A percentile compares a stretch with the other conserved stretches of the same genome.
Conservation (phyloP, 2,888 invertebrate genomes). For the Nemapogon koenigi region DNA sequence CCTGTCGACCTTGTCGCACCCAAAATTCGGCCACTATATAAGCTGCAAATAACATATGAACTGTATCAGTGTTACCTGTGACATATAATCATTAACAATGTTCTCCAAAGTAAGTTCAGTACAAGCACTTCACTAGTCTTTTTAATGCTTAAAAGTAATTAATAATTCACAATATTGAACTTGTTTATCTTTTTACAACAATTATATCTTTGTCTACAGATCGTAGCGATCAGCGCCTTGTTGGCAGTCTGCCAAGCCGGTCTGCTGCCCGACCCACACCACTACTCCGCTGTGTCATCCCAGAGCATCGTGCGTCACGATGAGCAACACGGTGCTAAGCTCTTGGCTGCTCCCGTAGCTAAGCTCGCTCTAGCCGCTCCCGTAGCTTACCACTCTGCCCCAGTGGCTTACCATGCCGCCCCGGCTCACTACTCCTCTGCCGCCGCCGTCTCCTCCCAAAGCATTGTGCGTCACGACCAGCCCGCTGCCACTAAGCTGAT, state of each 20-base stretch:
- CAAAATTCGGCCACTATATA: conserved; percentile 40
- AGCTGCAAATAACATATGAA: conserved; percentile 25
- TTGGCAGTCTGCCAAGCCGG: conserved; percentile 37
- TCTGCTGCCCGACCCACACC: conserved; percentile 31
- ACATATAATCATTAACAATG: conserved; percentile 25
- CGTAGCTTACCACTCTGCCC: conserved; percentile 15
- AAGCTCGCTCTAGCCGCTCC: conserved; percentile 16
- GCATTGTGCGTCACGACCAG: conserved; percentile 23
- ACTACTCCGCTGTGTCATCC: conserved; percentile 38
- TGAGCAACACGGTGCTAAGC: conserved; percentile 25
- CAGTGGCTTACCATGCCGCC: conserved; percentile 14
- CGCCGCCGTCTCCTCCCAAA: conserved; percentile 33
- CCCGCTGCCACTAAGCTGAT: conserved; percentile 20
- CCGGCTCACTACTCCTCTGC: conserved; percentile 30
- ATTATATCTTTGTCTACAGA: conserved; percentile 22
- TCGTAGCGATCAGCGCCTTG: conserved; percentile 31
- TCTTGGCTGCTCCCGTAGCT: too few species aligned
- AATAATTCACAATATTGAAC: conserved; percentile 2
- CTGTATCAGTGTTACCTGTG: conserved; percentile 30
- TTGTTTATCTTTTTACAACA: too few species aligned
- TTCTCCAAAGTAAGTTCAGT: conserved; percentile 42
- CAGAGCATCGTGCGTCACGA: conserved; percentile 42
- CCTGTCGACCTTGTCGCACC: conserved; percentile 45
- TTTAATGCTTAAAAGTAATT: not conserved
- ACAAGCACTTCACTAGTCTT: too few species aligned